phyloP scores from a whole-genome alignment of 2,797 vertebrate genomes.

The Chromobotia macracanthus region DNA sequence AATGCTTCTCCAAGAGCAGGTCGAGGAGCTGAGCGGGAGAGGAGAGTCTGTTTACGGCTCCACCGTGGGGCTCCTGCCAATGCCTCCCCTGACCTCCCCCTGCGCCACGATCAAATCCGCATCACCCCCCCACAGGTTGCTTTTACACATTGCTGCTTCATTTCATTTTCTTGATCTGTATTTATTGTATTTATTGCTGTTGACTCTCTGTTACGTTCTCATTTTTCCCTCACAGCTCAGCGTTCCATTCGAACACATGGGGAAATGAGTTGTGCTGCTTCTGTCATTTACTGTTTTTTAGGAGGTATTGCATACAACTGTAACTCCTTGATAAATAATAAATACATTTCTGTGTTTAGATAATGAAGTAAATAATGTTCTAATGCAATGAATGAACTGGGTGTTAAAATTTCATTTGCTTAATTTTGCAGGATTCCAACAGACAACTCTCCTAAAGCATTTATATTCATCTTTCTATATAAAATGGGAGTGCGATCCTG shows the following conservation, averaged over 20 bases:
- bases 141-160: neutral
- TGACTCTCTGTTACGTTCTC: conserved; percentile 30
- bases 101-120: conserved; percentile 92
- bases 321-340: neutral
- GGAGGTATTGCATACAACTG: conserved; percentile 68
- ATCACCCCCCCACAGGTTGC: conserved; percentile 92
- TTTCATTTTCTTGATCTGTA: neutral
- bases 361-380: conserved; percentile 37
- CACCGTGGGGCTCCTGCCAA: conserved; percentile 95
- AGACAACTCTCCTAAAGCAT: conserved; percentile 58
- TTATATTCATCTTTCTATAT: conserved; percentile 60
- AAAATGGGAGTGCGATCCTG: conserved; percentile 45
- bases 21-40: conserved; percentile 91
- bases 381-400: neutral
- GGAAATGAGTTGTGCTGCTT: conserved; percentile 83
- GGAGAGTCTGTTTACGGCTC: conserved; percentile 96
- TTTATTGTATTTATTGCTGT: conserved; percentile 50
- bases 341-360: conserved; percentile 2
- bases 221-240: conserved; percentile 82
- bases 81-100: conserved; percentile 91
- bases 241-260: conserved; percentile 97
- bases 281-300: conserved; percentile 68
- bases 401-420: conserved; percentile 7
- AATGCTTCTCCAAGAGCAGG: conserved; percentile 93
- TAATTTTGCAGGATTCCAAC: conserved; percentile 54